Evolutionary conservation across 2,888 invertebrate species (phyloP).

Genomic region (Epirrita christyi): DNA sequence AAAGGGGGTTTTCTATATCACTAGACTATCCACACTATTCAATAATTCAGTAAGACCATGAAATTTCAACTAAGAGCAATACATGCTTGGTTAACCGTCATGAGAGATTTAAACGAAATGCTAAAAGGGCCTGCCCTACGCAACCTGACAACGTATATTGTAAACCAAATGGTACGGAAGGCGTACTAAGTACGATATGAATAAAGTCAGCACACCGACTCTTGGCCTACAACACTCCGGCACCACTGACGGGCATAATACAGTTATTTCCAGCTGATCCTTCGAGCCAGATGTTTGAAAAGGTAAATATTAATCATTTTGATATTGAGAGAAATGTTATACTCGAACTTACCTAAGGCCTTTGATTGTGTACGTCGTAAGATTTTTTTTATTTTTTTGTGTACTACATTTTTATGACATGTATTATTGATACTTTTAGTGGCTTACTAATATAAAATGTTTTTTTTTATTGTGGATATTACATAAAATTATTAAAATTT

Average conservation of each 20-base stretch:
- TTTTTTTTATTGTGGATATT: slow-evolving; percentile 3
- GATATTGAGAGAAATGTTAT: slow-evolving; percentile 36
- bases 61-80: slow-evolving; percentile 63
- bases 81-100: slow-evolving; percentile 82
- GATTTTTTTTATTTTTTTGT: neutral
- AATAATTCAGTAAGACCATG: slow-evolving; percentile 35
- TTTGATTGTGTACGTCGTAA: slow-evolving; percentile 22
- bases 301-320: slow-evolving; percentile 63
- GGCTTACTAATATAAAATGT: slow-evolving; percentile 19
- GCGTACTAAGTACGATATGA: slow-evolving; percentile 44
- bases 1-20: slow-evolving; percentile 12
- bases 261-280: slow-evolving; percentile 79
- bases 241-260: slow-evolving; percentile 81
- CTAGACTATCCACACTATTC: slow-evolving; percentile 12
- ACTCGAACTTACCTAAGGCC: slow-evolving; percentile 25
- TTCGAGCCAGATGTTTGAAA: slow-evolving; percentile 41
- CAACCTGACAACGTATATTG: slow-evolving; percentile 73
- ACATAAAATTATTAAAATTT: neutral
- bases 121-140: slow-evolving; percentile 78
- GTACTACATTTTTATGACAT: slow-evolving; percentile 9
- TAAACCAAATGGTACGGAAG: slow-evolving; percentile 32
- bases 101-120: slow-evolving; percentile 76
- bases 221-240: slow-evolving; percentile 83
- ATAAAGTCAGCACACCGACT: slow-evolving; percentile 77
- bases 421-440: slow-evolving; percentile 3